Evolutionary conservation across 2,888 invertebrate genomes (phyloP).

Genomic region (Caenorhabditis sulstoni): DNA sequence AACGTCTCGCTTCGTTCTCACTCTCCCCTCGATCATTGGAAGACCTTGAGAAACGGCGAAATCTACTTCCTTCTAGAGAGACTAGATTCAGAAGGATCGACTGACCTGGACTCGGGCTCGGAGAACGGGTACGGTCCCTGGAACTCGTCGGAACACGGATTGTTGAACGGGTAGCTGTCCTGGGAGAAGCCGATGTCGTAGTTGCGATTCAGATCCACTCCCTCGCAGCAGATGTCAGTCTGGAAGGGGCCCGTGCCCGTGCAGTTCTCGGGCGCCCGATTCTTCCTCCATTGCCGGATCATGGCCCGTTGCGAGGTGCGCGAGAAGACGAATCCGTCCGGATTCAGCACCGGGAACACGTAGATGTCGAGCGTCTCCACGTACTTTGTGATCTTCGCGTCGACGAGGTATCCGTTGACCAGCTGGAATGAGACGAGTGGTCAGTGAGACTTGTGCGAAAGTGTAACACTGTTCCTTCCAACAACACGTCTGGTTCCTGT

Average conservation of each 20-base stretch:
- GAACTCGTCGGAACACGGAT: constrained; percentile 80
- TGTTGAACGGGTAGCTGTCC: constrained; percentile 76
- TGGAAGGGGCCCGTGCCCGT: constrained; percentile 72
- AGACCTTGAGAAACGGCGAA: too few species aligned
- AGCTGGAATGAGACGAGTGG: constrained; percentile 56
- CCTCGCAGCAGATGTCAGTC: constrained; percentile 73
- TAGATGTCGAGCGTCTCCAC: constrained; percentile 76
- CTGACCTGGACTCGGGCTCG: constrained; percentile 78
- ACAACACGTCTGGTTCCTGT: neutral
- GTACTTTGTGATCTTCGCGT: constrained; percentile 72
- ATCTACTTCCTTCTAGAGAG: neutral
- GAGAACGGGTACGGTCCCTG: constrained; percentile 78
- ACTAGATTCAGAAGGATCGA: neutral
- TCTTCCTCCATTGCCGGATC: constrained; percentile 80
- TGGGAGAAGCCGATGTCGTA: constrained; percentile 76
- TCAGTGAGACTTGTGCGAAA: neutral
- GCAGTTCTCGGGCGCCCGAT: constrained; percentile 76
- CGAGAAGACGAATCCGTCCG: constrained; percentile 79
- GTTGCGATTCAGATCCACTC: constrained; percentile 80
- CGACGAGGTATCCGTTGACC: constrained; percentile 70
- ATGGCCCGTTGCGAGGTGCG: constrained; percentile 62
- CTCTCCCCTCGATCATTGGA: too few species aligned
- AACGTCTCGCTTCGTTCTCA: neutral
- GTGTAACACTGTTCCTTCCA: constrained; percentile 9
- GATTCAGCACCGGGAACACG: constrained; percentile 78